These are phyloP conservation scores for Callionymus lyra DNA, from an alignment of 2,113 vertebrate genomes.

Conservation along the genomic window DNA sequence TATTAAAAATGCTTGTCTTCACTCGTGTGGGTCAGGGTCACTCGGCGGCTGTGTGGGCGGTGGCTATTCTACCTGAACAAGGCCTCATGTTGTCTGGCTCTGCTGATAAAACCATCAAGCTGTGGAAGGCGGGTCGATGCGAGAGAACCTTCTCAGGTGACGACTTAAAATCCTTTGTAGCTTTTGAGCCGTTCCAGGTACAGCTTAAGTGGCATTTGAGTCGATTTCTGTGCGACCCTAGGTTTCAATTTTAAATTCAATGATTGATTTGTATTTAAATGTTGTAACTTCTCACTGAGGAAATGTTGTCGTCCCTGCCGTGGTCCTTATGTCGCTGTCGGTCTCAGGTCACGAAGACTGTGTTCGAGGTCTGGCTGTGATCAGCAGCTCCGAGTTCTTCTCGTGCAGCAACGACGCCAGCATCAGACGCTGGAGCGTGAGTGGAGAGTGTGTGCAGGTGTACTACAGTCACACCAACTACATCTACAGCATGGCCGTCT, in stretches of 20 bases:
- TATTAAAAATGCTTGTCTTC: too few species aligned
- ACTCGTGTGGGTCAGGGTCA: conserved; percentile 72
- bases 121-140: conserved; percentile 97
- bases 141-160: conserved; percentile 87
- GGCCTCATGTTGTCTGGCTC: conserved; percentile 95
- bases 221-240: too few species aligned
- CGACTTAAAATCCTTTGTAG: too few species aligned
- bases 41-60: conserved; percentile 90
- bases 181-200: neutral
- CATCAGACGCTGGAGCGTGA: conserved; percentile 87
- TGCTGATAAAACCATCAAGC: conserved; percentile 91
- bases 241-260: too few species aligned
- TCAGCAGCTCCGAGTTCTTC: conserved; percentile 86
- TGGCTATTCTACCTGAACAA: conserved; percentile 87
- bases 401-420: conserved; percentile 94
- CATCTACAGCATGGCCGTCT: conserved; percentile 89
- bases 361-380: conserved; percentile 85
- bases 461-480: conserved; percentile 95
- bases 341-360: conserved; percentile 91
- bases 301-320: too few species aligned
- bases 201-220: neutral
- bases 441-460: conserved; percentile 84
- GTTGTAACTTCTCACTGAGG: too few species aligned
- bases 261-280: too few species aligned
- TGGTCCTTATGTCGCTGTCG: neutral